These are phyloP conservation scores for Heliconius hortense DNA, from an alignment of 2,888 invertebrate genomes.

Conservation along the genomic window DNA sequence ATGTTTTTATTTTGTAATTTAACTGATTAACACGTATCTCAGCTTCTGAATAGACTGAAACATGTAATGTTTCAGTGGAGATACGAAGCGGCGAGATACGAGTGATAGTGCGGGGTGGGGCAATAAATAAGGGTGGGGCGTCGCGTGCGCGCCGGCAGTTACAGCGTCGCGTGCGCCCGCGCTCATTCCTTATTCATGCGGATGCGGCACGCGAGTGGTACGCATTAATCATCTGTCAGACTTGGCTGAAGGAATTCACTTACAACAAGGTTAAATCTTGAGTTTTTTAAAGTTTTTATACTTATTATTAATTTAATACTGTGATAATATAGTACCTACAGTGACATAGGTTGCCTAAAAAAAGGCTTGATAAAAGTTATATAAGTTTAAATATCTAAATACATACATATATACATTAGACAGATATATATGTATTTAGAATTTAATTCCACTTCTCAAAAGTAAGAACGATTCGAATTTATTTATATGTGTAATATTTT, in stretches of 20 bases:
- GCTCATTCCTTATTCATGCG: constrained; percentile 80
- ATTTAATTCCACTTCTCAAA: not conserved
- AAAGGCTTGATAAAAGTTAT: not conserved
- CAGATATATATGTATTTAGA: too few species aligned
- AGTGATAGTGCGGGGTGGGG: constrained; percentile 50
- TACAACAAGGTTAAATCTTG: constrained; percentile 28
- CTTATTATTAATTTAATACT: not conserved
- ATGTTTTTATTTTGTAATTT: not conserved
- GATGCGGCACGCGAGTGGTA: constrained; percentile 63
- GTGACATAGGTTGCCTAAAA: not conserved
- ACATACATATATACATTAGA: too few species aligned
- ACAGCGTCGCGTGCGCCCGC: constrained; percentile 77
- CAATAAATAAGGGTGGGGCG: constrained; percentile 53
- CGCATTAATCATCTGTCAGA: constrained; percentile 46
- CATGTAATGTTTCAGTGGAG: constrained; percentile 42
- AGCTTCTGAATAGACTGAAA: constrained; percentile 26
- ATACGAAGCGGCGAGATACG: constrained; percentile 64
- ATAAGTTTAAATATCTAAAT: not conserved
- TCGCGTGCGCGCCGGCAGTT: constrained; percentile 66
- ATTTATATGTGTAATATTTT: constrained; percentile 26
- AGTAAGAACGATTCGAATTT: not conserved
- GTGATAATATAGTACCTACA: not conserved
- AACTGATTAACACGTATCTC: constrained; percentile 19
- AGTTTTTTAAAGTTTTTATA: constrained; percentile 17
- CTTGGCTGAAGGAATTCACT: constrained; percentile 36